phyloP scores from a whole-genome alignment of 2,888 invertebrate genomes.

The Latrodectus hesperus region DNA sequence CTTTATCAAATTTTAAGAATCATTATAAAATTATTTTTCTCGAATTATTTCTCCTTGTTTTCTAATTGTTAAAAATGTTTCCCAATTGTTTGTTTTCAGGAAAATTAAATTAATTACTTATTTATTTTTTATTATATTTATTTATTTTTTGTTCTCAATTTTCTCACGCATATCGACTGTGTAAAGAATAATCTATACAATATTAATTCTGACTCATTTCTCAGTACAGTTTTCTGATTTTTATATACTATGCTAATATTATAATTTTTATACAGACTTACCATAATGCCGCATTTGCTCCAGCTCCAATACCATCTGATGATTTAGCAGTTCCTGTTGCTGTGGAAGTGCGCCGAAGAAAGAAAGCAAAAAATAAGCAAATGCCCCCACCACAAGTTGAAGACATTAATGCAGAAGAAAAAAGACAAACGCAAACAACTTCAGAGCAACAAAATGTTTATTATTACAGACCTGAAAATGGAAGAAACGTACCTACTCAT shows the following conservation, averaged over 20 bases:
- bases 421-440: slow-evolving; percentile 8
- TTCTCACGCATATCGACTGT: no score
- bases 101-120: no score
- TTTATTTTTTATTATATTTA: no score
- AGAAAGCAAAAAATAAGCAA: slow-evolving; percentile 19
- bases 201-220: background rate
- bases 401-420: background rate
- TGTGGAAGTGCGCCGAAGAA: slow-evolving; percentile 44
- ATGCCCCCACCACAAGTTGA: background rate
- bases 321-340: slow-evolving; percentile 37
- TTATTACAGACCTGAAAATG: slow-evolving; percentile 35
- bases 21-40: no score
- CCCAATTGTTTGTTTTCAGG: no score
- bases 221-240: background rate
- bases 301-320: slow-evolving; percentile 25
- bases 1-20: no score
- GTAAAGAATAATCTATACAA: background rate
- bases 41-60: background rate
- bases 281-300: slow-evolving; percentile 19
- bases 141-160: no score
- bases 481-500: background rate
- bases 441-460: slow-evolving; percentile 54
- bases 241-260: background rate
- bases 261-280: slow-evolving; percentile 7
- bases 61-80: no score